Percentiles rank a stretch among this genome's conserved stretches.
Evolutionary conservation across 2,113 vertebrate species (phyloP).

Genomic region (Percina caprodes): DNA sequence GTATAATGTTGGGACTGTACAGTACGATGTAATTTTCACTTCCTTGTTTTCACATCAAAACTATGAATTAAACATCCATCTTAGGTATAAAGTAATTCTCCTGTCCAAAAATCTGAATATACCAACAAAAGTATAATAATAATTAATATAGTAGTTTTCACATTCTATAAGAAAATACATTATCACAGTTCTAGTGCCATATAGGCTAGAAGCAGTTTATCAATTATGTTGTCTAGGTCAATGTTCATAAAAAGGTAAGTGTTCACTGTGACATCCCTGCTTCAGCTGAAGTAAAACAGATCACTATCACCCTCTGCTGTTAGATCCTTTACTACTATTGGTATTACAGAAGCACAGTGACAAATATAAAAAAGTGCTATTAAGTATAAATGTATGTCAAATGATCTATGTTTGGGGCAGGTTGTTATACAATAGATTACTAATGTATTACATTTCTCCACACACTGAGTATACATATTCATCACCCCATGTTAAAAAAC

Average conservation of each 20-base stretch:
- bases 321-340: background rate
- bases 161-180: background rate
- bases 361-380: slow-evolving; percentile 41
- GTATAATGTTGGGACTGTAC: slow-evolving; percentile 12
- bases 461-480: background rate
- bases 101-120: background rate
- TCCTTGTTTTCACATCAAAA: background rate
- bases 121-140: background rate
- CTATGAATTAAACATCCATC: background rate
- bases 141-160: background rate
- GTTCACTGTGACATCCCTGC: slow-evolving; percentile 11
- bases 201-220: background rate
- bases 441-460: background rate
- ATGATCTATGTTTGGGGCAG: background rate
- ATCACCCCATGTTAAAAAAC: background rate
- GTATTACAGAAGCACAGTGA: slow-evolving; percentile 9
- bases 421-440: background rate
- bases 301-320: slow-evolving; percentile 68
- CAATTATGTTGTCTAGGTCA: background rate
- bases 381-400: background rate
- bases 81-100: background rate
- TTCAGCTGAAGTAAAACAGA: slow-evolving; percentile 31
- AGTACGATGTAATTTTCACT: slow-evolving; percentile 1
- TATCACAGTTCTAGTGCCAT: background rate
- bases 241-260: background rate